These are phyloP conservation scores for Emmelina monodactyla DNA, from an alignment of 2,888 invertebrate species.

Conservation along the genomic window DNA sequence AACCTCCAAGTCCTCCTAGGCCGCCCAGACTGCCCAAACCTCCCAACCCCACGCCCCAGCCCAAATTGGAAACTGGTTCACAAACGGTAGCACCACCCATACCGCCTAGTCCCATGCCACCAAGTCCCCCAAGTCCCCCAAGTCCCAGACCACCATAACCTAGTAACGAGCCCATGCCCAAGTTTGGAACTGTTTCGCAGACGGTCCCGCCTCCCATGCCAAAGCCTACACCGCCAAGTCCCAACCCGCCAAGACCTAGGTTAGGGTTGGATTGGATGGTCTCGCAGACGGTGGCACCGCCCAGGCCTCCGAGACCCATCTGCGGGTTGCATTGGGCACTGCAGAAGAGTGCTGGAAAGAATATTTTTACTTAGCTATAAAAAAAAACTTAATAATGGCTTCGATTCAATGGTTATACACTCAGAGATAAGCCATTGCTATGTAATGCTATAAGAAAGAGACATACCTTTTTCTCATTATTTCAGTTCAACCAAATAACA, in stretches of 20 bases:
- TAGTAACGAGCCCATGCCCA: too few relatives aligned
- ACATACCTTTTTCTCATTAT: too few relatives aligned
- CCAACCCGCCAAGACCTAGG: slow-evolving; percentile 5
- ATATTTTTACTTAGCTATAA: not conserved
- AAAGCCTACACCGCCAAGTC: not conserved
- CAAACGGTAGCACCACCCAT: slow-evolving; percentile 6
- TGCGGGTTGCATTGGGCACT: slow-evolving; percentile 28
- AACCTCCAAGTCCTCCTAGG: slow-evolving; percentile 10
- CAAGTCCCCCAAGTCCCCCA: too few relatives aligned
- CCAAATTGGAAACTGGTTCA: slow-evolving; percentile 11
- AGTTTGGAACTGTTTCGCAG: not conserved
- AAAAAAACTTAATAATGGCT: too few relatives aligned
- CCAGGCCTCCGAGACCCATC: slow-evolving; percentile 14
- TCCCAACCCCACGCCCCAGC: not conserved
- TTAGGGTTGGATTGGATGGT: slow-evolving; percentile 19
- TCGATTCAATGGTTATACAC: too few relatives aligned
- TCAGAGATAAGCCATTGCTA: too few relatives aligned
- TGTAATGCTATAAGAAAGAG: too few relatives aligned
- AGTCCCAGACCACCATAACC: slow-evolving; percentile 2
- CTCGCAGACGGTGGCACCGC: slow-evolving; percentile 2
- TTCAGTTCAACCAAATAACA: too few relatives aligned
- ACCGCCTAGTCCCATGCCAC: not conserved
- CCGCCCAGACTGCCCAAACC: slow-evolving; percentile 8
- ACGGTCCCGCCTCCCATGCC: slow-evolving; percentile 1
- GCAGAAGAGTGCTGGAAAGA: slow-evolving; percentile 29